Conservation (phyloP, 2,113 vertebrate genomes). For the Trogon melanurus region DNA sequence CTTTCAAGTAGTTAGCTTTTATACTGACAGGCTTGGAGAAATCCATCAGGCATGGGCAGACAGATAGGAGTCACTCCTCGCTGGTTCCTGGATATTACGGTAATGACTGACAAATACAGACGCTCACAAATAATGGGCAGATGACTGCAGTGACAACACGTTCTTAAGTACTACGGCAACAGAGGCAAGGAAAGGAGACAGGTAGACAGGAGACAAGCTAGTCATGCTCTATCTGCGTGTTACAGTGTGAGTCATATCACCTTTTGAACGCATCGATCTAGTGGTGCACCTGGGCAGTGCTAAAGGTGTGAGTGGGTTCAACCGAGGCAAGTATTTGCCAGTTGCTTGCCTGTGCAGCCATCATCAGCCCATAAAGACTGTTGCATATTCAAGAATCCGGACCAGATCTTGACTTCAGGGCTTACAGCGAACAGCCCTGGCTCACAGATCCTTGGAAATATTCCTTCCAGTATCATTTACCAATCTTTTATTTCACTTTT, state of each 20-base stretch:
- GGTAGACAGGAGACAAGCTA: neutral
- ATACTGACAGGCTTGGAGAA: neutral
- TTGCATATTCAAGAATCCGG: neutral
- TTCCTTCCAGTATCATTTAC: neutral
- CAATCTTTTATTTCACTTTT: neutral
- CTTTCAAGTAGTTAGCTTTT: neutral
- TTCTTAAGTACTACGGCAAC: neutral
- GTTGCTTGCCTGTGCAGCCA: neutral
- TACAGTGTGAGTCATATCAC: rapidly evolving
- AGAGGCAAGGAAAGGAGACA: neutral
- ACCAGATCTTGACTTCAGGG: neutral
- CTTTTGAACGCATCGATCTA: neutral
- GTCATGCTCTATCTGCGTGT: rapidly evolving
- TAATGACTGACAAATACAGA: neutral
- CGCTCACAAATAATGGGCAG: neutral
- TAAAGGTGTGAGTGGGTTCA: neutral
- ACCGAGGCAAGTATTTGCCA: neutral
- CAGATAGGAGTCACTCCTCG: neutral
- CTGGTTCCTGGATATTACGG: neutral
- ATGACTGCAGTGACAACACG: neutral
- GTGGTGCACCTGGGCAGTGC: neutral
- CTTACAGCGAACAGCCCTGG: neutral
- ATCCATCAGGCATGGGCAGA: neutral
- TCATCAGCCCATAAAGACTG: neutral
- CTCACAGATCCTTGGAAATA: neutral